Evolutionary conservation across 2,888 invertebrate genomes (phyloP).

Genomic region (Rutpela maculata): DNA sequence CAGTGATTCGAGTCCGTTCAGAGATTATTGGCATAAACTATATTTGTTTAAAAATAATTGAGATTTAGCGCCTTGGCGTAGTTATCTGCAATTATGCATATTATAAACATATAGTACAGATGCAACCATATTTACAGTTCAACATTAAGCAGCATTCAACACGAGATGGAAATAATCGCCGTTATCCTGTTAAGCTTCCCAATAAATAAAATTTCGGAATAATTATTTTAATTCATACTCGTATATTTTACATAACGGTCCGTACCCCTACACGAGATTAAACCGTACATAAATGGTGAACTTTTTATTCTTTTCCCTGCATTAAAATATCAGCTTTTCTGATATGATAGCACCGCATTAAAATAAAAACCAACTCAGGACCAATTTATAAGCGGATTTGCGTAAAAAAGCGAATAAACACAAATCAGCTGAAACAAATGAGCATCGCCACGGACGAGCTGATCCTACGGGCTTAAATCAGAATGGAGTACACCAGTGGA

Average conservation of each 20-base stretch:
- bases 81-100: no score
- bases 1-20: no score
- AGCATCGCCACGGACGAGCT: conserved; percentile 65
- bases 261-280: conserved; percentile 37
- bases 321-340: conserved; percentile 63
- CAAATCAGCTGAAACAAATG: conserved; percentile 71
- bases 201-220: neutral
- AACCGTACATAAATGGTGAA: conserved; percentile 45
- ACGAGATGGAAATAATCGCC: no score
- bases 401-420: conserved; percentile 60
- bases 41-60: no score
- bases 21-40: no score
- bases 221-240: neutral
- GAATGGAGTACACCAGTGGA: conserved; percentile 56
- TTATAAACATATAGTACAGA: no score
- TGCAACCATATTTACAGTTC: no score
- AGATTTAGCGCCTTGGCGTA: no score
- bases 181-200: neutral
- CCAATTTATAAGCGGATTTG: conserved; percentile 66
- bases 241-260: neutral
- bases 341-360: conserved; percentile 60
- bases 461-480: conserved; percentile 67
- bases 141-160: no score
- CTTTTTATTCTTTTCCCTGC: conserved; percentile 56
- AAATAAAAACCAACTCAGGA: conserved; percentile 62